These are phyloP conservation scores for Microcebus murinus DNA, from an alignment of 2,113 vertebrate genomes.

Conservation along the genomic window DNA sequence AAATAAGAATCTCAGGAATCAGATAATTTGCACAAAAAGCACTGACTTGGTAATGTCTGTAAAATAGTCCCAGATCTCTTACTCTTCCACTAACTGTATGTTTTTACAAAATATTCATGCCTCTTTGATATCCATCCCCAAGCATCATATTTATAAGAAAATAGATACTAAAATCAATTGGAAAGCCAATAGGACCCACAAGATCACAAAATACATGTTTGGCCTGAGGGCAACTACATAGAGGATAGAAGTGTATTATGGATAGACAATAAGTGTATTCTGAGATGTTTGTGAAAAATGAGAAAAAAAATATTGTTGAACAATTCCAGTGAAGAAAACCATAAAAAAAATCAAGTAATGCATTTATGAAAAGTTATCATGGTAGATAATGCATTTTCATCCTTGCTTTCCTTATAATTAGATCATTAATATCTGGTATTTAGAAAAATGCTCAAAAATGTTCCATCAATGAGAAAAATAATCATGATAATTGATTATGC, in stretches of 20 bases:
- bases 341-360: background rate
- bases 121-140: background rate
- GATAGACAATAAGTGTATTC: background rate
- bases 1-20: background rate
- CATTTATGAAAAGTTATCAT: background rate
- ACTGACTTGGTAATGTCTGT: background rate
- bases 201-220: background rate
- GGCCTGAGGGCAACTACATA: background rate
- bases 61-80: background rate
- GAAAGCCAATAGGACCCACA: background rate
- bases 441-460: background rate
- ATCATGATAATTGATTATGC: background rate
- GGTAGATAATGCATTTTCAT: constrained; percentile 2
- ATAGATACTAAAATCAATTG: background rate
- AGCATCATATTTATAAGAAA: background rate
- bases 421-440: background rate
- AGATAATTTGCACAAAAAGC: background rate
- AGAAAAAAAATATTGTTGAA: background rate
- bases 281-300: background rate
- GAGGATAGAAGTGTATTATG: background rate
- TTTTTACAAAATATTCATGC: background rate
- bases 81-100: background rate
- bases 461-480: background rate
- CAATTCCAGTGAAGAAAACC: background rate
- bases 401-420: background rate